Evolutionary conservation across 2,888 invertebrate genomes (phyloP), one percentile per base, ranked within the genome.

Genomic region (Phoenoteleia sp.): DNA sequence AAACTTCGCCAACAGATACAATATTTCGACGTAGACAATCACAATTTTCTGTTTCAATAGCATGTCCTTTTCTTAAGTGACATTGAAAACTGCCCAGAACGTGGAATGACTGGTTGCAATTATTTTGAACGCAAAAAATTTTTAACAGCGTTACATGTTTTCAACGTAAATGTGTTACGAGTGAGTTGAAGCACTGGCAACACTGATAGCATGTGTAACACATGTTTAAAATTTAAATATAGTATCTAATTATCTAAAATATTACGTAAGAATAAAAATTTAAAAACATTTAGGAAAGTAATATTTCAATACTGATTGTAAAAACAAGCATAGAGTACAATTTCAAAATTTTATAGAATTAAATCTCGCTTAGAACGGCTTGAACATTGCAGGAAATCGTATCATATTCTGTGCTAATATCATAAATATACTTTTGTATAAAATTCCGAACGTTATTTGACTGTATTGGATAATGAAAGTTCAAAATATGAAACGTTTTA

Each of bases 401-500:
- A n/a, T 72, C 72, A 9, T 27, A 1, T 9, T 25, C 1, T 17
- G 72, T 49, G 9, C 21, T 21, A 60, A 72, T 72, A 0, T 45
- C 9, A 19, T 72, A 64, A 19, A 64, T 15, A 19, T 19, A 47
- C 13, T 47, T 45, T 42, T 62, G 74, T 15, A 74, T 47, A 21
- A 74, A 62, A 6, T 7, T 52, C 74, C 62, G 62, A 11, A 60
- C 60, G 36, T 62, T 62, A 6, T 52, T 52, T 9, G 62, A 49
- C 36, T 62, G 39, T 3, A 49, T 11, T 11, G 62, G 74, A 29
- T 74, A 74, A 3, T 39, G 49, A 1, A 74, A 42, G 36, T 64
- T 49, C 9, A 74, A 62, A 4, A 27, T 17, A 23, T 74, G 74
- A 25, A 74, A 52, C n/a, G 39, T 11, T 49, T 72, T 72, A 13